phyloP scores from a whole-genome alignment of 2,888 invertebrate species.

The Liodrosophila aerea region DNA sequence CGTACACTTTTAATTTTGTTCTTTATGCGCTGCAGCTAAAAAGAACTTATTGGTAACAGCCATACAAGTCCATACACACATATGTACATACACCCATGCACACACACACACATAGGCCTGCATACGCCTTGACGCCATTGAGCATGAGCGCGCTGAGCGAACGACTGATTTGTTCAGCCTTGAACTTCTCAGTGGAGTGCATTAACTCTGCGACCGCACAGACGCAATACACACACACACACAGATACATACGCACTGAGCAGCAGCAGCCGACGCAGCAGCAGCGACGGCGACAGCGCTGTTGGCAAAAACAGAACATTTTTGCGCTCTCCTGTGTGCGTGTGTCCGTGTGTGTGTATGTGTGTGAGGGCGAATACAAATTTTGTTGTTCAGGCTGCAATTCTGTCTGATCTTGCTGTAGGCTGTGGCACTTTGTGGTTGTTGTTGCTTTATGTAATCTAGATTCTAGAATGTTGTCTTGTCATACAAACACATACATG shows the following conservation, averaged over 20 bases:
- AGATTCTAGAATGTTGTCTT: conserved; percentile 17
- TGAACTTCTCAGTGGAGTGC: conserved; percentile 82
- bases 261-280: conserved; percentile 1
- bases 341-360: conserved; percentile 22
- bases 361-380: conserved; percentile 37
- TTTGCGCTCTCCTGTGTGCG: conserved; percentile 9
- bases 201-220: conserved; percentile 78
- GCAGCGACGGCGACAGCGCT: conserved; percentile 22
- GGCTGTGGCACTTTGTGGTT: conserved; percentile 21
- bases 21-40: conserved; percentile 45
- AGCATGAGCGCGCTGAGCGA: conserved; percentile 54
- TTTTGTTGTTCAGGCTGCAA: conserved; percentile 41
- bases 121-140: conserved; percentile 44
- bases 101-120: conserved; percentile 12
- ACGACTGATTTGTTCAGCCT: conserved; percentile 82
- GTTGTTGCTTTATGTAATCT: conserved; percentile 63
- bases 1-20: conserved; percentile 37
- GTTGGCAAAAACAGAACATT: conserved; percentile 38
- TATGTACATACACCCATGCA: neutral
- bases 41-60: conserved; percentile 61
- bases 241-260: conserved; percentile 8
- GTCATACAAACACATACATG: conserved; percentile 1
- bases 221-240: conserved; percentile 26
- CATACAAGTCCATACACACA: conserved; percentile 14
- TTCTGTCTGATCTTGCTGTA: conserved; percentile 47